These are phyloP conservation scores for Cyanoramphus novaezelandiae DNA, from an alignment of 2,113 vertebrate genomes.

Conservation along the genomic window DNA sequence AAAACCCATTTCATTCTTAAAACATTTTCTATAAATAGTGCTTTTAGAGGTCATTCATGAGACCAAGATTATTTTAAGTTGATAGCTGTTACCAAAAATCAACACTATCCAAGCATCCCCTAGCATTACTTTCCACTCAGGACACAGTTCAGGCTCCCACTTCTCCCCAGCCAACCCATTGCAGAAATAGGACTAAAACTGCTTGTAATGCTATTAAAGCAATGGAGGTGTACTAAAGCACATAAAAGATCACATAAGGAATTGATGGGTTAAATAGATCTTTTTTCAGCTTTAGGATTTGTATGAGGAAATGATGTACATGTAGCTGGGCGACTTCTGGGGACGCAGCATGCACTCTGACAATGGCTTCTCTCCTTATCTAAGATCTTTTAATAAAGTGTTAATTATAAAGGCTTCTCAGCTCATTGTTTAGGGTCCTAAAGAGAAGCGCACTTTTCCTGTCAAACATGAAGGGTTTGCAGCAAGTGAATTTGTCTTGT, in stretches of 20 bases:
- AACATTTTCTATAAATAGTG: background rate
- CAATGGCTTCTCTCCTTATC: conserved; percentile 34
- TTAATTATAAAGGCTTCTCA: conserved; percentile 59
- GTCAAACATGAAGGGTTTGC: background rate
- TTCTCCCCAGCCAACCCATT: background rate
- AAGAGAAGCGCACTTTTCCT: conserved; percentile 1
- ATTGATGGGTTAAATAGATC: background rate
- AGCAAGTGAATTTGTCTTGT: conserved; percentile 1
- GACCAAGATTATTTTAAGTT: background rate
- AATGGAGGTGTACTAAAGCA: background rate
- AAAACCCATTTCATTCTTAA: background rate
- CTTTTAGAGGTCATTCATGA: background rate
- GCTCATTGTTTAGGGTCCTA: conserved; percentile 54
- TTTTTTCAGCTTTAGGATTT: background rate
- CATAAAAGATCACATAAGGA: background rate
- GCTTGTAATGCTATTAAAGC: background rate
- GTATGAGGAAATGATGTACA: conserved; percentile 32
- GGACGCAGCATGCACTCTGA: background rate
- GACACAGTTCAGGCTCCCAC: background rate
- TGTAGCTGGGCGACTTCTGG: background rate
- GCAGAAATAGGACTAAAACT: background rate
- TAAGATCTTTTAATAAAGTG: conserved; percentile 39
- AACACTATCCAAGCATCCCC: background rate
- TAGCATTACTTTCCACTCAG: background rate
- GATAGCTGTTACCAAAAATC: background rate